Evolutionary conservation across 2,797 vertebrate species (phyloP).

Genomic region (Aselliscus stoliczkanus): DNA sequence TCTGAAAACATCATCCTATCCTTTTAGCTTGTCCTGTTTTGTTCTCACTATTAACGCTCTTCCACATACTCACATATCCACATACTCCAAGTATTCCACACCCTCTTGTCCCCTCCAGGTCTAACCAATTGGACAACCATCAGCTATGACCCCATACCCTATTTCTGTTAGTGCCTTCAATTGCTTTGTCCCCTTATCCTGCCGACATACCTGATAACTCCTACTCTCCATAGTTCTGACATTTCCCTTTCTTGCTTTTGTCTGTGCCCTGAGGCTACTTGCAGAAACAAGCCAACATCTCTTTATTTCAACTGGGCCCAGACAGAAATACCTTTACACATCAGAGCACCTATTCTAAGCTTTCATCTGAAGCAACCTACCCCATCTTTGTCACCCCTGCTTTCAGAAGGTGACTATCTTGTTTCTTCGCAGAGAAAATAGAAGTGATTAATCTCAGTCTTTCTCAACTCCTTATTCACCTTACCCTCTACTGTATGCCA

Average conservation of each 20-base stretch:
- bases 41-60: too few relatives aligned
- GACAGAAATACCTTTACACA: neutral
- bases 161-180: neutral
- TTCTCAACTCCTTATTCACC: neutral
- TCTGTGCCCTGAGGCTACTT: neutral
- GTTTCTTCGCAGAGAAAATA: neutral
- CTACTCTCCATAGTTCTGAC: neutral
- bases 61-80: neutral
- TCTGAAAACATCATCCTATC: neutral
- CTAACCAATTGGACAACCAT: neutral
- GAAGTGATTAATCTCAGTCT: neutral
- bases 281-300: neutral
- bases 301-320: neutral
- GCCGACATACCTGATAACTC: neutral
- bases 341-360: neutral
- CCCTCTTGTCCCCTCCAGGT: neutral
- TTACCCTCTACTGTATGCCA: neutral
- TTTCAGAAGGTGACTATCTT: neutral
- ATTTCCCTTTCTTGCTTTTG: neutral
- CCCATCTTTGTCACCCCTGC: neutral
- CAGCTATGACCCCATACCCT: accelerated
- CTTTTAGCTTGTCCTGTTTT: accelerated
- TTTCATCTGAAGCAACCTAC: neutral
- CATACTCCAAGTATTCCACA: accelerated
- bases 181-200: neutral